Conservation (phyloP, 2,113 vertebrate genomes). For the Poecilia latipinna region DNA sequence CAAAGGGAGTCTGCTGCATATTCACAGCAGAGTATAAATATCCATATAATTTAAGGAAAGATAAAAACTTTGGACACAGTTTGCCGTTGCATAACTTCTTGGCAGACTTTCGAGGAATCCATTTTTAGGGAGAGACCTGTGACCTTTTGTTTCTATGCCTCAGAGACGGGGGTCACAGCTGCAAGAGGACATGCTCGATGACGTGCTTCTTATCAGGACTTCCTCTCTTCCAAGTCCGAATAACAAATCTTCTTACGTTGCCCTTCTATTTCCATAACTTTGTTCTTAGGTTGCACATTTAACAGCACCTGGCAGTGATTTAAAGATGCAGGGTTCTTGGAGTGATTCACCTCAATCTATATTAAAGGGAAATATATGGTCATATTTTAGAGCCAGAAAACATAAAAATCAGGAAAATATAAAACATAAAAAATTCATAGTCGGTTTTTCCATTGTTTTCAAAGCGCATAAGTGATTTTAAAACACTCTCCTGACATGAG, state of each 20-base stretch:
- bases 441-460: neutral
- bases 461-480: neutral
- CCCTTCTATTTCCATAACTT: conserved; percentile 14
- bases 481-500: neutral
- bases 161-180: conserved; percentile 44
- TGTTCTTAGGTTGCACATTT: conserved; percentile 20
- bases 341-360: conserved; percentile 25
- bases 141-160: conserved; percentile 46
- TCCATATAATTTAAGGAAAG: conserved; percentile 49
- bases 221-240: conserved; percentile 49
- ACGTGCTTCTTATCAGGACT: conserved; percentile 18
- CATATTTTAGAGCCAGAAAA: neutral
- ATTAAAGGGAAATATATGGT: conserved; percentile 15
- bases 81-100: conserved; percentile 48
- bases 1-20: conserved; percentile 35
- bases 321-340: conserved; percentile 16
- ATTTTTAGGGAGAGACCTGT: conserved; percentile 43
- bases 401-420: neutral
- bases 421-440: neutral
- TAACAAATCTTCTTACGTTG: neutral
- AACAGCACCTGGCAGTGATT: neutral
- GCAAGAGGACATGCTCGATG: conserved; percentile 20
- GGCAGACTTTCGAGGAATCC: conserved; percentile 29
- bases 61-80: conserved; percentile 30
- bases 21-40: conserved; percentile 35